These are phyloP conservation scores for Sceloporus tristichus DNA, from an alignment of 2,113 vertebrate genomes.

Conservation along the genomic window DNA sequence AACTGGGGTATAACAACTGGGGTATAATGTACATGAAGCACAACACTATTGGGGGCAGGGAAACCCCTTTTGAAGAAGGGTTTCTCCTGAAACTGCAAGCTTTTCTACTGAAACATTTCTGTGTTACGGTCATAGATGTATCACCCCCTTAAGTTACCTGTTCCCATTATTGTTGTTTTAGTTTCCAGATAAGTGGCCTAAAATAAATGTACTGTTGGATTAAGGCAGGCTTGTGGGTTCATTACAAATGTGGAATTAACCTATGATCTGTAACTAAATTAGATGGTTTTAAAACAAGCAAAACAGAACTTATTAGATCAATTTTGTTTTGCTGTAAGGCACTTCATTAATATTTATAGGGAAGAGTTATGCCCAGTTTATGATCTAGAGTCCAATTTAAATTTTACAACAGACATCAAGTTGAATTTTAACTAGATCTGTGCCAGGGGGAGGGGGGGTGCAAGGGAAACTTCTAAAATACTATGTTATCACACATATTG, in stretches of 20 bases:
- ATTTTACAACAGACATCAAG: too few species aligned
- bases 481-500: too few species aligned
- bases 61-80: too few species aligned
- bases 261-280: neutral
- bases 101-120: neutral
- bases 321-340: constrained; percentile 12
- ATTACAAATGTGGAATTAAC: neutral
- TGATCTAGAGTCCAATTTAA: constrained; percentile 6
- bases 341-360: constrained; percentile 34
- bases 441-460: too few species aligned
- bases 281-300: neutral
- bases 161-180: constrained; percentile 5
- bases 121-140: too few species aligned
- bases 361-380: constrained; percentile 22
- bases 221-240: neutral
- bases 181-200: constrained; percentile 8
- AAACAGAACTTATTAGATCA: neutral
- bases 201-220: constrained; percentile 31
- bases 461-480: too few species aligned
- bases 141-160: neutral
- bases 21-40: neutral
- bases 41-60: too few species aligned
- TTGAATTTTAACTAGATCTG: too few species aligned
- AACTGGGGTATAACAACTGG: neutral
- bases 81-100: too few species aligned